Conservation (phyloP, 1,140 invertebrate species). For the Tetramorium parvispinum region DNA sequence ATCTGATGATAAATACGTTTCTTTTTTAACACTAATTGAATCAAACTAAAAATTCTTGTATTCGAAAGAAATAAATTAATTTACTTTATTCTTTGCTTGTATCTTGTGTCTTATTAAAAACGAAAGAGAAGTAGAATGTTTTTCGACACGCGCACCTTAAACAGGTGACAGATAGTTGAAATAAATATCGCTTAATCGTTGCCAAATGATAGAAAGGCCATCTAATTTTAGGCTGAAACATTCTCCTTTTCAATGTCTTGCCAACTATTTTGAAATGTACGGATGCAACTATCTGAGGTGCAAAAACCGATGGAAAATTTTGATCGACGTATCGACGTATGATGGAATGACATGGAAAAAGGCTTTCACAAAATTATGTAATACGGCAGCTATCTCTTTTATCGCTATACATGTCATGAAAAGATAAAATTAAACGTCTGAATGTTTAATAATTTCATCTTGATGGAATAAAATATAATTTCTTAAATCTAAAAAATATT, state of each 20-base stretch:
- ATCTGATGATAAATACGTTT: background rate
- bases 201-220: constrained; percentile 59
- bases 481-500: background rate
- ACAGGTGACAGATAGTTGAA: constrained; percentile 5
- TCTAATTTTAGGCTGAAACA: constrained; percentile 57
- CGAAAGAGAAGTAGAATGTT: background rate
- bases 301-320: background rate
- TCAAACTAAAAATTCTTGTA: background rate
- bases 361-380: background rate
- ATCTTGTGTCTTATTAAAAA: background rate
- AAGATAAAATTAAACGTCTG: background rate
- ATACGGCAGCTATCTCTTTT: background rate
- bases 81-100: background rate
- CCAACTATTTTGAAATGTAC: constrained; percentile 25
- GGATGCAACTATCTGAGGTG: background rate
- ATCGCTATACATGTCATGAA: background rate
- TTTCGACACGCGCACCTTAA: background rate
- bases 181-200: constrained; percentile 29
- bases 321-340: background rate
- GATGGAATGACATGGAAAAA: background rate
- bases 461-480: background rate
- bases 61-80: background rate
- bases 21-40: background rate
- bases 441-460: background rate
- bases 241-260: constrained; percentile 45